These are phyloP conservation scores for Plutomurus gul DNA, from an alignment of 1,140 invertebrate species.

Conservation along the genomic window DNA sequence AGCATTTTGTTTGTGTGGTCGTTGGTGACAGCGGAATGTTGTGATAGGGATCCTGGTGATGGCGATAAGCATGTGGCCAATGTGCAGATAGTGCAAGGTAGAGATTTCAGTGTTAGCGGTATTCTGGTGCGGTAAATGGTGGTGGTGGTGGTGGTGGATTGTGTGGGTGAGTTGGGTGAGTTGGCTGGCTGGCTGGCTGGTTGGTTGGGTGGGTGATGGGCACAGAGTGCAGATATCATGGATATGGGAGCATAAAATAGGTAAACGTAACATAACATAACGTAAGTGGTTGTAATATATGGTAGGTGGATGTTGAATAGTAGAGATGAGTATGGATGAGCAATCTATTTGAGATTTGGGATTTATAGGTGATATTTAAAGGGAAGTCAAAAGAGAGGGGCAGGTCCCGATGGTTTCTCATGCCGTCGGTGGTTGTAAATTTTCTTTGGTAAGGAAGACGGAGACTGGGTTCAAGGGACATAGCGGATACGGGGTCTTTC, in stretches of 20 bases:
- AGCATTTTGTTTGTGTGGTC: no score
- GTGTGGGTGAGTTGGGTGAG: no score
- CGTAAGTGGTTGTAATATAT: slow-evolving; percentile 27
- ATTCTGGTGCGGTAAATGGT: no score
- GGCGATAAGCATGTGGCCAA: no score
- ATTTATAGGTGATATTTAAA: slow-evolving; percentile 54
- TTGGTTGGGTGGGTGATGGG: no score
- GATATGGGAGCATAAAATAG: neutral
- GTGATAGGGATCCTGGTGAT: no score
- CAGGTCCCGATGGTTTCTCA: slow-evolving; percentile 46
- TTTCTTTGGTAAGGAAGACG: slow-evolving; percentile 49
- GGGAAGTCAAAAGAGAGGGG: slow-evolving; percentile 49
- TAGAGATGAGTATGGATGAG: slow-evolving; percentile 49
- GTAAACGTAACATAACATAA: neutral
- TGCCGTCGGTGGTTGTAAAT: slow-evolving; percentile 51
- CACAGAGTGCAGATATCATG: no score
- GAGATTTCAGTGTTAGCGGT: no score
- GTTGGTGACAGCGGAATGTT: no score
- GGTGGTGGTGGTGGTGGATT: no score
- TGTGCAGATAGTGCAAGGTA: no score
- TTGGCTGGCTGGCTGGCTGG: no score
- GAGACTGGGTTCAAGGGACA: slow-evolving; percentile 48
- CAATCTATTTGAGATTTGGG: slow-evolving; percentile 53
- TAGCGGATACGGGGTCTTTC: slow-evolving; percentile 41
- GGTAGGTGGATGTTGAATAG: slow-evolving; percentile 39